phyloP scores from a whole-genome alignment of 2,888 invertebrate species.

The Lasioglossum malachurum region DNA sequence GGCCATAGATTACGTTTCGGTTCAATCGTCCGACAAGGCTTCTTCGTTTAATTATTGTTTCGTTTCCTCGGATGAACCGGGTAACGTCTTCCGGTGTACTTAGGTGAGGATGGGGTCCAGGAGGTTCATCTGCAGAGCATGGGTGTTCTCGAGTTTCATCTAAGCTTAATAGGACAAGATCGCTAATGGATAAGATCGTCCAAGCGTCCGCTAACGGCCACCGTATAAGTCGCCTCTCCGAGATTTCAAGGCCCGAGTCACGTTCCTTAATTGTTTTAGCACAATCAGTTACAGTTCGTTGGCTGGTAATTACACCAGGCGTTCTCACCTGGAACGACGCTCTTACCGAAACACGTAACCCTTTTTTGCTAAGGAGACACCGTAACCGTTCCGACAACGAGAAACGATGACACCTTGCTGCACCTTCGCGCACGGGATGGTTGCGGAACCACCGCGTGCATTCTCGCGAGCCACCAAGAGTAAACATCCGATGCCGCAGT shows the following conservation, averaged over 20 bases:
- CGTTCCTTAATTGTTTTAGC: conserved; percentile 69
- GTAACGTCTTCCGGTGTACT: conserved; percentile 26
- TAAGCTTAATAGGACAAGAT: conserved; percentile 62
- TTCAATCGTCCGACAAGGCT: not conserved
- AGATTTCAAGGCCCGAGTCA: conserved; percentile 63
- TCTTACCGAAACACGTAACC: conserved; percentile 32
- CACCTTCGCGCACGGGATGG: not conserved
- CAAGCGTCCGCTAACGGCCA: conserved; percentile 38
- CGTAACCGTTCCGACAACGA: conserved; percentile 7
- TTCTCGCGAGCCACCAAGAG: conserved; percentile 52
- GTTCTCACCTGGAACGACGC: conserved; percentile 13
- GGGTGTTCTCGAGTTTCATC: conserved; percentile 1
- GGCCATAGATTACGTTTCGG: not conserved
- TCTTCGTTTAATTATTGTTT: conserved; percentile 31
- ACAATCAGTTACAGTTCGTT: conserved; percentile 66
- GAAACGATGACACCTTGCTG: conserved; percentile 47
- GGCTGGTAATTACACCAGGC: conserved; percentile 61
- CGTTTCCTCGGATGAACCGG: not conserved
- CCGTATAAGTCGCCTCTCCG: conserved; percentile 39
- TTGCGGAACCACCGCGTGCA: conserved; percentile 14
- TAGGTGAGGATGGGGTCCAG: not conserved
- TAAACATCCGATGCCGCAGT: conserved; percentile 69
- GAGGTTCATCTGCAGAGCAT: not conserved
- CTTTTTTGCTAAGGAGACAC: conserved; percentile 30
- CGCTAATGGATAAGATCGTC: conserved; percentile 52